Evolutionary conservation across 1,140 invertebrate genomes (phyloP), one percentile per base, ranked within the genome.

Genomic region (Lepidostoma basale): DNA sequence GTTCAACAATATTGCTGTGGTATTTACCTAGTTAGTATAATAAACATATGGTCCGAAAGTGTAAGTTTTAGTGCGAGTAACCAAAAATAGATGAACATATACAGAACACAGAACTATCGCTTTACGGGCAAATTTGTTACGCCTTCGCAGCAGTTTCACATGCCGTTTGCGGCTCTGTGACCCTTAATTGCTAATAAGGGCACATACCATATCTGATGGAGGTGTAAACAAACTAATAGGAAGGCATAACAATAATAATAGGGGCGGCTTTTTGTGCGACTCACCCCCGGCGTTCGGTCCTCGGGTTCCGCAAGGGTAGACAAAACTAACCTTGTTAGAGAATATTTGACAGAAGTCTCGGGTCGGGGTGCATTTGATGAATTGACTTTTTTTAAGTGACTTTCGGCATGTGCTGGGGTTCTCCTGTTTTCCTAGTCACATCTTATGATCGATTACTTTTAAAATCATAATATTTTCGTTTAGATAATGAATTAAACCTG

Each of bases 181-280:
- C 70, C 70, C 66, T 72, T 67, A 72, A 72, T 72, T 72, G 70
- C 66, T 72, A 72, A 72, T 72, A 72, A 72, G 70, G 65, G 62
- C 62, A 49, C 70, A 72, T 72, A 68, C 70, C 70, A 66, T 72
- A 72, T 72, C 70, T 44, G 70, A 72, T 68, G 66, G 70, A 68
- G 70, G 70, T 72, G 70, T 72, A 72, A 72, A 68, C 70, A 72
- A 72, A 72, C 70, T 68, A 65, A 72, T 68, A 64, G 70, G 62
- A 58, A 60, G 47, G 40, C 60, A 68, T 67, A 68, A 71, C 64
- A 71, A 72, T 68, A 72, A 68, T 58, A 70, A 20, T 52, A 67
- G 63, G 66, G 70, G 66, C 67, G 5, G 60, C 26, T 70, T 67
- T 67, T 67, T 70, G 45, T 64, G 28, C 30, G 8, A 33, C 14